Percentiles rank a stretch among this genome's conserved stretches.
Conservation (phyloP, 2,888 invertebrate species). For the Cheilosia pagana region DNA sequence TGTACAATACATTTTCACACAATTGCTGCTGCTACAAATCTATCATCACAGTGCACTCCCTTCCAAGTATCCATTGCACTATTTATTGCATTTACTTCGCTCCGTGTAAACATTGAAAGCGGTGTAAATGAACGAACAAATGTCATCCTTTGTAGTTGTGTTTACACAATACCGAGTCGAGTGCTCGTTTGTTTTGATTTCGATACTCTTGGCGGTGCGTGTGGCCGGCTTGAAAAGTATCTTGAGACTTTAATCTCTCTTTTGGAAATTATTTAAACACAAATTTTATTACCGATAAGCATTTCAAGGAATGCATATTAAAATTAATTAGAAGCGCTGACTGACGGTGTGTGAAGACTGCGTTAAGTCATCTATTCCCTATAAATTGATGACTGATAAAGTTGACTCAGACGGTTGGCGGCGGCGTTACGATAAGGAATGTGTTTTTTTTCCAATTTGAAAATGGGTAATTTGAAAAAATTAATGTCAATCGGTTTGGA, state of each 20-base stretch:
- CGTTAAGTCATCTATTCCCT: constrained; percentile 12
- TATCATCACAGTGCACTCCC: constrained; percentile 2
- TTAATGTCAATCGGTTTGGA: neutral
- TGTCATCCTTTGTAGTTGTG: constrained; percentile 35
- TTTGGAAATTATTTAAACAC: neutral
- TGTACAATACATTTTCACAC: neutral
- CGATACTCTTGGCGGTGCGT: neutral
- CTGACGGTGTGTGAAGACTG: neutral
- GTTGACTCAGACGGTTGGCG: neutral
- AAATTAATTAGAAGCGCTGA: neutral
- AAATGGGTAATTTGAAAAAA: neutral
- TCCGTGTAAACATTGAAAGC: constrained; percentile 26
- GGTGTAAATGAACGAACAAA: constrained; percentile 43
- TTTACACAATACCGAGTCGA: constrained; percentile 4
- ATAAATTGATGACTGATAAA: constrained; percentile 27
- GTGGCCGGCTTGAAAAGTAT: neutral
- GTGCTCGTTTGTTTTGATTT: constrained; percentile 24
- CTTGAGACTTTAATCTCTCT: neutral
- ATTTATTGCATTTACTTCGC: constrained; percentile 13
- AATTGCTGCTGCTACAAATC: neutral
- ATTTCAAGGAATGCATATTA: constrained; percentile 7
- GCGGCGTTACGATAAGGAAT: constrained; percentile 2
- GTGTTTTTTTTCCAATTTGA: neutral
- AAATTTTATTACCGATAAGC: constrained; percentile 16
- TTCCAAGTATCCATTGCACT: neutral